phyloP scores from a whole-genome alignment of 64 coral and sea anemone genomes.

The Montipora sp. region DNA sequence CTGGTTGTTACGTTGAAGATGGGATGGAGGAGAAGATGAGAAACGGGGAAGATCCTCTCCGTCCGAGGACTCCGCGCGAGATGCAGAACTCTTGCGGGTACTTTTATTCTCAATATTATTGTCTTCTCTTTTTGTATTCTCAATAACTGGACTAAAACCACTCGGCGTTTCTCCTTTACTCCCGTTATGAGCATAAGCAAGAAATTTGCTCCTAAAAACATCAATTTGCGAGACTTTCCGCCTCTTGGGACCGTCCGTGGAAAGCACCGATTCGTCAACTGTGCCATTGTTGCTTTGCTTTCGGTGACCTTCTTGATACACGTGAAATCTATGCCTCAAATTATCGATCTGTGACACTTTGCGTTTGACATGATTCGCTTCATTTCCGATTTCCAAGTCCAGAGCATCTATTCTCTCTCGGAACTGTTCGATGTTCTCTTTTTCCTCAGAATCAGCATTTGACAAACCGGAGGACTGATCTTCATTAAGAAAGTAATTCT shows the following conservation, averaged over 20 bases:
- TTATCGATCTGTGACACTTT: slow-evolving; percentile 67
- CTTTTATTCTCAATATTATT: background rate
- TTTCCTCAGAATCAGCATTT: background rate
- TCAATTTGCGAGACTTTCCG: slow-evolving; percentile 60
- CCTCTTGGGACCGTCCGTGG: slow-evolving; percentile 12
- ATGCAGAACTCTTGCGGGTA: background rate
- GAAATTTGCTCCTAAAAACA: slow-evolving; percentile 46
- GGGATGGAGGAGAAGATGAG: background rate
- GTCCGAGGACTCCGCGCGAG: slow-evolving; percentile 1
- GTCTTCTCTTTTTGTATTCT: background rate
- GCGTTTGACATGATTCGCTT: slow-evolving; percentile 9
- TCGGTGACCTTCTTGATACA: background rate
- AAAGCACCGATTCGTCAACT: background rate
- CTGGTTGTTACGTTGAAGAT: background rate
- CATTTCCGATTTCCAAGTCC: slow-evolving; percentile 26
- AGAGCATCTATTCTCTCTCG: slow-evolving; percentile 50
- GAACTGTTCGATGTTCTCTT: background rate
- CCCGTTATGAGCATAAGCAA: slow-evolving; percentile 57
- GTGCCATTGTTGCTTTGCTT: background rate
- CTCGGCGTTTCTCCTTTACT: slow-evolving; percentile 29
- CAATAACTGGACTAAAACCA: background rate
- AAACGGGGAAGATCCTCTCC: slow-evolving; percentile 25
- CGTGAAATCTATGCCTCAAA: slow-evolving; percentile 51
- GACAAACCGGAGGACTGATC: background rate
- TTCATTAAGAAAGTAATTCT: background rate